Conservation (phyloP, 1,140 invertebrate genomes). For the Dinoponera quadriceps region DNA sequence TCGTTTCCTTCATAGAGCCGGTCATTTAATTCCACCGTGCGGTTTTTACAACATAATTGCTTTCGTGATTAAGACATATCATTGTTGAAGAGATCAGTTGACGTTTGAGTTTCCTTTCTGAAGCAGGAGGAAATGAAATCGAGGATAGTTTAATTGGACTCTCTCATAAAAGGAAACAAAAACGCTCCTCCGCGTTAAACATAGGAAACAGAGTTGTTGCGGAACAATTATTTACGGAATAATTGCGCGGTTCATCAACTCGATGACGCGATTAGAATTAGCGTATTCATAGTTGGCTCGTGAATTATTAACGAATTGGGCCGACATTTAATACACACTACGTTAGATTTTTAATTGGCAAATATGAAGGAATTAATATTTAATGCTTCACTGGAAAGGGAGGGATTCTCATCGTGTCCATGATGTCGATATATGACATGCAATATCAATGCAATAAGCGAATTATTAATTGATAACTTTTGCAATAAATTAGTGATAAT, state of each 20-base stretch:
- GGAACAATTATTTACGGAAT: not conserved
- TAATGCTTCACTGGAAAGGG: constrained; percentile 21
- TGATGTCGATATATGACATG: constrained; percentile 14
- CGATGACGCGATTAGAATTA: not conserved
- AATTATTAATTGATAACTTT: constrained; percentile 37
- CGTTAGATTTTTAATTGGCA: constrained; percentile 18
- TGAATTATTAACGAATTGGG: constrained; percentile 24
- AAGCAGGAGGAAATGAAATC: not conserved
- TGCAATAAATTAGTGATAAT: constrained; percentile 50
- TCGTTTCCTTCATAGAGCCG: not conserved
- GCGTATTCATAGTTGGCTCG: not conserved
- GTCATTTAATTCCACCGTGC: not conserved
- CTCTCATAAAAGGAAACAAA: not conserved
- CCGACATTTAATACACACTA: not conserved
- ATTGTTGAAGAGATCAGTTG: constrained; percentile 1
- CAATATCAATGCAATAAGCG: not conserved
- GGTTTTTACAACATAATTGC: not conserved
- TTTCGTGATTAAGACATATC: not conserved
- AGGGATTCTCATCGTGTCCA: not conserved
- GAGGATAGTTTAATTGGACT: not conserved
- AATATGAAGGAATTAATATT: constrained; percentile 38
- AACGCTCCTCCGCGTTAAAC: not conserved
- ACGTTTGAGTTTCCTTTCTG: not conserved
- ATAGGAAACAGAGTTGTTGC: not conserved
- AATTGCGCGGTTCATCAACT: not conserved